These are phyloP conservation scores for Plagodis pulveraria DNA, from an alignment of 2,888 invertebrate species.

Conservation along the genomic window DNA sequence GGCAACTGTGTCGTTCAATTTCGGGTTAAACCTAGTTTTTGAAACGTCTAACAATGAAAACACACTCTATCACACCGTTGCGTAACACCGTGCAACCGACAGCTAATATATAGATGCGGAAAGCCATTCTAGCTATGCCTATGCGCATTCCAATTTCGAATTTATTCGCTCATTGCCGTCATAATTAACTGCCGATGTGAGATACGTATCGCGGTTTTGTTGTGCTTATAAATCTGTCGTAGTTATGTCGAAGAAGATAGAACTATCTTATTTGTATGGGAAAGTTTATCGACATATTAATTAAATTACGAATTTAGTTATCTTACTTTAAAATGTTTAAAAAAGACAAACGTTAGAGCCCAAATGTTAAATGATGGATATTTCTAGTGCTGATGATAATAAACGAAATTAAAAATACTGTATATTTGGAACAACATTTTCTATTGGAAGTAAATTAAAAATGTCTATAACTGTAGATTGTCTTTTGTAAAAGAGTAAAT, in stretches of 20 bases:
- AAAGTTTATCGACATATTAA: slow-evolving; percentile 9
- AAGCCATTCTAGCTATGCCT: slow-evolving; percentile 36
- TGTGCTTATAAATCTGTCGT: slow-evolving; percentile 23
- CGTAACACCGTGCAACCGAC: slow-evolving; percentile 29
- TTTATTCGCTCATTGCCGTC: slow-evolving; percentile 38
- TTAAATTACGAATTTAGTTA: background rate
- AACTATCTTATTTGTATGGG: slow-evolving; percentile 2
- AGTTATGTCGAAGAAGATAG: slow-evolving; percentile 2
- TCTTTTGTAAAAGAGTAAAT: too few relatives aligned
- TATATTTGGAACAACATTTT: too few relatives aligned
- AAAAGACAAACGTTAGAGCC: too few relatives aligned
- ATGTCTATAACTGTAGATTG: too few relatives aligned
- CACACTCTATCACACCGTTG: slow-evolving; percentile 39
- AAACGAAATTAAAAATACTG: too few relatives aligned
- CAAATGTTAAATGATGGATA: too few relatives aligned
- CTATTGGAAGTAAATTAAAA: too few relatives aligned
- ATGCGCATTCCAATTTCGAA: slow-evolving; percentile 39
- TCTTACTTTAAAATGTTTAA: too few relatives aligned
- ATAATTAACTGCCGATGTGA: slow-evolving; percentile 33
- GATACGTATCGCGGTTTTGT: slow-evolving; percentile 23
- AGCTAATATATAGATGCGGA: slow-evolving; percentile 37
- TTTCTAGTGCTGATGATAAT: too few relatives aligned
- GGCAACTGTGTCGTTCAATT: too few relatives aligned
- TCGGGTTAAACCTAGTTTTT: too few relatives aligned
- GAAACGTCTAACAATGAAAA: background rate